Evolutionary conservation across 2,888 invertebrate species (phyloP), one percentile per base, ranked within the genome.

Genomic region (Prosapia bicincta): DNA sequence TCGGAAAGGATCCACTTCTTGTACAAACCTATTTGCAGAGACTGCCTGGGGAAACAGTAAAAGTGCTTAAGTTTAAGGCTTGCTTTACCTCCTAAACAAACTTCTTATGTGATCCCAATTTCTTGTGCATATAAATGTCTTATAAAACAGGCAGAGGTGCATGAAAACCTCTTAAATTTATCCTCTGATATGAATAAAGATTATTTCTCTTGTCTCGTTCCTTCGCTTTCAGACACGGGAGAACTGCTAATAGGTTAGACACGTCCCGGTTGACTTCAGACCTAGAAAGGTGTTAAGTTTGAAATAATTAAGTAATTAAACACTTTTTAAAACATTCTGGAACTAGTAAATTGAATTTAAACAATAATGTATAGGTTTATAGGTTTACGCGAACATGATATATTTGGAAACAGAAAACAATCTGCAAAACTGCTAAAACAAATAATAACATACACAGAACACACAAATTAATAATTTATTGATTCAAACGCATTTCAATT

Each of bases 71-170:
- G 54, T 54, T 54, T 9, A n/a, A n/a, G 20, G 20, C 20, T 54
- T 54, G 54, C 54, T 54, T 54, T 54, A 54, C 54, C 54, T 54
- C 54, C 54, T 20, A 54, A 54, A 54, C 54, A 54, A 54, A 54
- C 54, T 54, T 54, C 54, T 54, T 54, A 54, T 54, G 54, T 54
- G 54, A 54, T 54, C 54, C 54, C 54, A 54, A 54, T 54, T 54
- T 54, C 54, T 54, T 54, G 20, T 54, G 54, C 54, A 54, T 54
- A 54, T 54, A 54, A 54, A 54, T 54, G 54, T 54, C 54, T 54
- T 54, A 13, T 54, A 54, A 54, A 54, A n/a, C 54, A n/a, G 54
- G 20, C 20, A 3, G 54, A 30, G 38, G 9, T 38, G 15, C 15
- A 38, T 38, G 38, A 38, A 38, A 2, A 38, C 9, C 38, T 38